phyloP scores from a whole-genome alignment of 1,140 invertebrate genomes.

The Hypothenemus hampei region DNA sequence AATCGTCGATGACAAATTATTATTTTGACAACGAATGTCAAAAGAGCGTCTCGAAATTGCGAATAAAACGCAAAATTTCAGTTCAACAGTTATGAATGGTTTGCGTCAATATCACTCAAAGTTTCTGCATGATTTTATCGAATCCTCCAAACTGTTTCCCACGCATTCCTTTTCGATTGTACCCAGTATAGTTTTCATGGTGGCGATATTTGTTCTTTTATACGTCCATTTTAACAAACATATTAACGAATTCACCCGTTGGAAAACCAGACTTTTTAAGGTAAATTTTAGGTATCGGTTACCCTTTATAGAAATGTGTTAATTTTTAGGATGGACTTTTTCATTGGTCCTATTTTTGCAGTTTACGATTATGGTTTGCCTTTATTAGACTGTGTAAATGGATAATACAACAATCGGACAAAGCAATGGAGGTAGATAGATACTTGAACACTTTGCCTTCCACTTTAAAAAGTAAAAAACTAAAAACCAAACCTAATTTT shows the following conservation, averaged over 20 bases:
- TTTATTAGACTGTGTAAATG: constrained; percentile 33
- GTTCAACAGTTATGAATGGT: no score
- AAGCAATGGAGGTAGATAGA: constrained; percentile 25
- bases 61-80: no score
- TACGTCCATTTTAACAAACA: constrained; percentile 19
- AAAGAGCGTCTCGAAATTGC: no score
- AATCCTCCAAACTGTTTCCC: constrained; percentile 18
- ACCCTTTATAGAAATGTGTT: background rate
- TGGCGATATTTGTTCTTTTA: constrained; percentile 19
- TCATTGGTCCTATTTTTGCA: constrained; percentile 41
- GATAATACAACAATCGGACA: constrained; percentile 20
- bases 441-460: background rate
- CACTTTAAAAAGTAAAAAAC: background rate
- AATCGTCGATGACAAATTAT: no score
- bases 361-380: constrained; percentile 38
- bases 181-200: constrained; percentile 20
- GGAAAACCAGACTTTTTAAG: constrained; percentile 20
- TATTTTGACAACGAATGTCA: no score
- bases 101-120: constrained; percentile 12
- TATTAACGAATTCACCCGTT: constrained; percentile 11
- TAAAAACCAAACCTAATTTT: no score
- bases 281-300: constrained; percentile 7
- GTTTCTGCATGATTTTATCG: constrained; percentile 13
- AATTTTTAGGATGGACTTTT: constrained; percentile 37
- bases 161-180: constrained; percentile 16